These are phyloP conservation scores for Adoxophyes honmai DNA, from an alignment of 1,140 invertebrate species.

Conservation along the genomic window DNA sequence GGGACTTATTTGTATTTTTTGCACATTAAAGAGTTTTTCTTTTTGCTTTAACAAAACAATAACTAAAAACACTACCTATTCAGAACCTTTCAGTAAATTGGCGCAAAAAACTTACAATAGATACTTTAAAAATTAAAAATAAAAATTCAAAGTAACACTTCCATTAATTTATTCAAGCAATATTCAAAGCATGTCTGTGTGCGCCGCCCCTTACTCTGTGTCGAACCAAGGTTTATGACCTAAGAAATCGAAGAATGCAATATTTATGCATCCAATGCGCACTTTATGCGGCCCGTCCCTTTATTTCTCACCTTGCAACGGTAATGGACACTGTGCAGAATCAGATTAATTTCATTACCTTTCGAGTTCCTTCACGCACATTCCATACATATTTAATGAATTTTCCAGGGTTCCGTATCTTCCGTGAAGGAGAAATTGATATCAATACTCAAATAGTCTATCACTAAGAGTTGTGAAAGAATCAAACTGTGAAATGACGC, in stretches of 20 bases:
- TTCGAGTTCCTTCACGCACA: background rate
- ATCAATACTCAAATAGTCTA: too few relatives aligned
- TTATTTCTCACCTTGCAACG: conserved; percentile 5
- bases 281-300: conserved; percentile 8
- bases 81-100: too few relatives aligned
- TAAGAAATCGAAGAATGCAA: conserved; percentile 14
- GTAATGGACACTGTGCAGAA: conserved; percentile 10
- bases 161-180: too few relatives aligned
- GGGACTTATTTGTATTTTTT: too few relatives aligned
- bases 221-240: conserved; percentile 11
- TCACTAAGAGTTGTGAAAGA: too few relatives aligned
- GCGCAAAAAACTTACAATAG: too few relatives aligned
- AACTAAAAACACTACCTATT: too few relatives aligned
- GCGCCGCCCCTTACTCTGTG: conserved; percentile 7
- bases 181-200: background rate
- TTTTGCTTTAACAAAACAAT: too few relatives aligned
- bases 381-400: background rate
- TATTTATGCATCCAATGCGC: conserved; percentile 13
- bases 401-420: background rate
- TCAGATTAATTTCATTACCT: conserved; percentile 15
- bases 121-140: too few relatives aligned
- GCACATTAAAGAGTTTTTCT: too few relatives aligned
- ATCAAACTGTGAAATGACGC: too few relatives aligned
- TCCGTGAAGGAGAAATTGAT: background rate
- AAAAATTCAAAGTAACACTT: too few relatives aligned